A percentile compares a stretch with the other conserved stretches of the same genome.
Evolutionary conservation across 2,888 invertebrate species (phyloP).

Genomic region (Cyaniris semiargus): DNA sequence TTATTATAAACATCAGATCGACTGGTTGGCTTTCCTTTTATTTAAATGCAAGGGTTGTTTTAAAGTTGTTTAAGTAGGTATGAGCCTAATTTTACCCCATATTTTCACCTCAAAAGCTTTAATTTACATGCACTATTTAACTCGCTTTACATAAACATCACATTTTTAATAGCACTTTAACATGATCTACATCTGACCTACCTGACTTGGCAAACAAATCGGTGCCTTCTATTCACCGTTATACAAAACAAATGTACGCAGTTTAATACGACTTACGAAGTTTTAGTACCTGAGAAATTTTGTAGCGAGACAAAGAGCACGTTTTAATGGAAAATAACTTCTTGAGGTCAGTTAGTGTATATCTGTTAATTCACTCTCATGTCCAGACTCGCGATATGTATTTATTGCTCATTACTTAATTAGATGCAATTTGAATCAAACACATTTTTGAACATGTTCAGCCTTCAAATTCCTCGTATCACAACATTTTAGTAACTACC

Average conservation of each 20-base stretch:
- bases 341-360: conserved; percentile 36
- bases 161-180: conserved; percentile 23
- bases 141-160: conserved; percentile 1
- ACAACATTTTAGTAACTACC: conserved; percentile 16
- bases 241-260: conserved; percentile 45
- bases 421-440: background rate
- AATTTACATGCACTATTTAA: conserved; percentile 9
- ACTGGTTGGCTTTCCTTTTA: no score
- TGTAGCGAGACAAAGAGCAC: conserved; percentile 33
- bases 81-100: background rate
- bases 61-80: background rate
- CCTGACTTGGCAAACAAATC: conserved; percentile 34
- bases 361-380: conserved; percentile 53
- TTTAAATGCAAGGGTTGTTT: background rate
- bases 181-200: conserved; percentile 30
- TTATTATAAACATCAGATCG: no score
- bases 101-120: background rate
- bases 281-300: conserved; percentile 35
- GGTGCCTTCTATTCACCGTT: conserved; percentile 35
- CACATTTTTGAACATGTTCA: background rate
- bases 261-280: conserved; percentile 35
- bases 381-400: conserved; percentile 57
- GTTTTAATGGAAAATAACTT: conserved; percentile 34
- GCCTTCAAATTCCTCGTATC: background rate
- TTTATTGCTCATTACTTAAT: conserved; percentile 49